Evolutionary conservation across 2,797 vertebrate genomes (phyloP).

Genomic region (Poecilia velifera): DNA sequence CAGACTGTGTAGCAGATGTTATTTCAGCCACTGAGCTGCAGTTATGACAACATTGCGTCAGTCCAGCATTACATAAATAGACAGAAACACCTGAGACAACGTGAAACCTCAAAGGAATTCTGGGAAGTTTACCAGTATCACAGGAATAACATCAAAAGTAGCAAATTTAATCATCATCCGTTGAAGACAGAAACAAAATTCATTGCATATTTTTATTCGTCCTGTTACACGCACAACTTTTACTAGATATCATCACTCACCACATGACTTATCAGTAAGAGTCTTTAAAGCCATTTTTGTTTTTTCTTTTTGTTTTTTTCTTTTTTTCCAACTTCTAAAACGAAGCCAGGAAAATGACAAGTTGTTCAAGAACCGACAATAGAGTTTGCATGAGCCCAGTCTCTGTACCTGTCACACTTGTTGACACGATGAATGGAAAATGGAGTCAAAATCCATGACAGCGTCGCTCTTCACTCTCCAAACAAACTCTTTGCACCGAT

Average conservation of each 20-base stretch:
- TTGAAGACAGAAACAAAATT: not conserved
- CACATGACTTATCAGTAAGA: not conserved
- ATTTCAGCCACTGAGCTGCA: not conserved
- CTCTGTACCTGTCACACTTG: constrained; percentile 53
- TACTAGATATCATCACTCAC: constrained; percentile 3
- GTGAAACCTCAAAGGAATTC: not conserved
- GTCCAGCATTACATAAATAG: not conserved
- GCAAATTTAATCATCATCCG: not conserved
- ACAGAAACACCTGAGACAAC: constrained; percentile 3
- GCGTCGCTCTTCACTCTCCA: constrained; percentile 36
- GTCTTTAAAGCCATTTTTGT: not conserved
- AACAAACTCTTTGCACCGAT: constrained; percentile 32
- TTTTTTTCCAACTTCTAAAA: constrained; percentile 15
- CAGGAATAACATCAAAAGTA: not conserved
- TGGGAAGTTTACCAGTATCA: not conserved
- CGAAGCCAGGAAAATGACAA: constrained; percentile 17
- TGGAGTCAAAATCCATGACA: constrained; percentile 43
- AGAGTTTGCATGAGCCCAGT: constrained; percentile 22
- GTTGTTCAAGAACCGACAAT: constrained; percentile 25
- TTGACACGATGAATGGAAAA: constrained; percentile 48
- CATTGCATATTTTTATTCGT: not conserved
- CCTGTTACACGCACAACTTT: not conserved
- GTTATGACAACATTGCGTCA: not conserved
- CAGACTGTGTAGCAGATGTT: not conserved
- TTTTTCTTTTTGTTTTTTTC: not conserved